Base-by-base conservation (phyloP, 1,140 invertebrate genomes). In the Papilio polyxenes region DNA sequence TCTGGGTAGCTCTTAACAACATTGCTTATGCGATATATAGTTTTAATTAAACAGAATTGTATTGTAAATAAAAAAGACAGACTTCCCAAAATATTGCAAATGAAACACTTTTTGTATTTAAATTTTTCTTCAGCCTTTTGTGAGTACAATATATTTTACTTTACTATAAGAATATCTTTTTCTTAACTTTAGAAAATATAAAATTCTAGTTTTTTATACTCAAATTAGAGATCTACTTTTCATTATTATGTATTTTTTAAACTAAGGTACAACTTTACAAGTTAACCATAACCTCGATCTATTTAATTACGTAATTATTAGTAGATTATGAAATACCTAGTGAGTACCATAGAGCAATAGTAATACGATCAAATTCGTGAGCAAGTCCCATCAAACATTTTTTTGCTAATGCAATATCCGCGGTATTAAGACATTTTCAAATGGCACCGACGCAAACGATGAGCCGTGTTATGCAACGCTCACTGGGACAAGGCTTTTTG, bases 401-500 rank as follows among this genome's bases (percentile, higher is more conserved):
- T 31, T 72, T 72, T 72, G 20, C 13, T 40, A 72, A 72, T 72
- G 65, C 65, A 72, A 72, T 72, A 72, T 72, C 65, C 65, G 65
- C 31, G 65, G 31, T 72, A 72, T 72, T 78, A 56, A 78, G 76
- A 56, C 53, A 31, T 56, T 78, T 53, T 20, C 49, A 37, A 78
- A 69, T 20, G 20, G 75, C 75, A 51, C 9, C 72, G 40, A 44
- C 48, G 37, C 76, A 23, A 56, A 53, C 31, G 76, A 59, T 78
- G 76, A 31, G 49, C 76, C 76, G 31, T 76, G 75, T 78, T 78
- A 78, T 78, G 76, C 76, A 78, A 78, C 76, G 53, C 23, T 78
- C 76, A 78, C 76, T 56, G 23, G 76, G 76, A 51, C 76, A 78
- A 78, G 76, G 76, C 76, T 78, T 51, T 78, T 78, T 78, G 51